Evolutionary conservation across 2,113 vertebrate species (phyloP).

Genomic region (Ptyas mucosa): DNA sequence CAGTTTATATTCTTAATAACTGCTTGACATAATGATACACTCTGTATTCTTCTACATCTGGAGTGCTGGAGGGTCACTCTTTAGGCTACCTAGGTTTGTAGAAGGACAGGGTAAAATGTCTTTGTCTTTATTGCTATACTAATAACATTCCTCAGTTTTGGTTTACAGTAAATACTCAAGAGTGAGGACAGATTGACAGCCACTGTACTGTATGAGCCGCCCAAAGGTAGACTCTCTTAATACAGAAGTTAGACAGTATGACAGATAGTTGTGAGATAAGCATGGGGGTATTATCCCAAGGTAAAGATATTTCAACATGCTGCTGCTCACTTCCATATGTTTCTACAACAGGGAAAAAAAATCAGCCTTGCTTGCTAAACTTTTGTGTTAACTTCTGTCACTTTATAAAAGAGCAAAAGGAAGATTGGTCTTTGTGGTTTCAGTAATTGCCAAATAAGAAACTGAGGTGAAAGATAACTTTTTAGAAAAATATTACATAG

Average conservation of each 20-base stretch:
- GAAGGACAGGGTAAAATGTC: conserved; percentile 60
- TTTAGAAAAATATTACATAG: conserved; percentile 61
- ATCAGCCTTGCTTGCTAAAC: conserved; percentile 64
- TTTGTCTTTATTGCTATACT: conserved; percentile 51
- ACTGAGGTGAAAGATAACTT: conserved; percentile 65
- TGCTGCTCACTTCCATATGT: conserved; percentile 67
- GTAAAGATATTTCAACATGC: conserved; percentile 79
- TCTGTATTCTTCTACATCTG: conserved; percentile 66
- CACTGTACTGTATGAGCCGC: conserved; percentile 70
- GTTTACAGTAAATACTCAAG: conserved; percentile 69
- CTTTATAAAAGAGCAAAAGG: conserved; percentile 62
- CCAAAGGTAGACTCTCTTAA: conserved; percentile 77
- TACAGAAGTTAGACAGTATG: conserved; percentile 78
- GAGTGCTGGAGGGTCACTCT: conserved; percentile 70
- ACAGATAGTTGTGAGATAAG: conserved; percentile 76
- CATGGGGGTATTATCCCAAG: conserved; percentile 72
- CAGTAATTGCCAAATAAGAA: conserved; percentile 71
- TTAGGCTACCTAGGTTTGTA: conserved; percentile 59
- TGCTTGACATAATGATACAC: conserved; percentile 43
- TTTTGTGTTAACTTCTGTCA: conserved; percentile 66
- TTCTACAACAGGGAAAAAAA: conserved; percentile 64
- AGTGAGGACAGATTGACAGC: conserved; percentile 80
- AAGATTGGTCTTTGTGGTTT: conserved; percentile 68
- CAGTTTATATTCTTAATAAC: conserved; percentile 62
- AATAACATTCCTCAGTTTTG: conserved; percentile 70